Evolutionary conservation across 2,113 vertebrate species (phyloP).

Genomic region (Salvelinus sp.): DNA sequence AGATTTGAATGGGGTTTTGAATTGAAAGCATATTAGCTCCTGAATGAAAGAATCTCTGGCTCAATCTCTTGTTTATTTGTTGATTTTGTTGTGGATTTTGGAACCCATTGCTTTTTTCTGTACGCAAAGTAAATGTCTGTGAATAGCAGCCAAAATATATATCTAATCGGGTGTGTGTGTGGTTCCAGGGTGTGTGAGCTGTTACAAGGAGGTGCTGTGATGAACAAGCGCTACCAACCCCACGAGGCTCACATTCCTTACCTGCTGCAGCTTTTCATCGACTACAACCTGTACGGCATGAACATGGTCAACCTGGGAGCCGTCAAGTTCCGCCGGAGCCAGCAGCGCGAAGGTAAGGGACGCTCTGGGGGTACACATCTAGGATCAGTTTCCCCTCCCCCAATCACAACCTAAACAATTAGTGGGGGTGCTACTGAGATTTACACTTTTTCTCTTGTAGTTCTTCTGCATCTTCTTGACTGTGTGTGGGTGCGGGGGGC

Average conservation of each 20-base stretch:
- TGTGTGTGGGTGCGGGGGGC: no score
- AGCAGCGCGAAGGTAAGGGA: slow-evolving; percentile 80
- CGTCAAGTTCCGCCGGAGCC: slow-evolving; percentile 88
- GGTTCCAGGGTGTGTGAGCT: slow-evolving; percentile 91
- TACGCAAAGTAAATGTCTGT: neutral
- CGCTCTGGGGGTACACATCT: no score
- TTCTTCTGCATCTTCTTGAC: no score
- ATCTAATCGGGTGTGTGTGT: neutral
- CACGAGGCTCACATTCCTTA: slow-evolving; percentile 97
- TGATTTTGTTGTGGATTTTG: neutral
- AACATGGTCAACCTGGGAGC: slow-evolving; percentile 91
- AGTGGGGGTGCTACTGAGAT: no score
- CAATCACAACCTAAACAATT: no score
- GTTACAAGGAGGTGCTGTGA: slow-evolving; percentile 95
- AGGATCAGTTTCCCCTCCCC: no score
- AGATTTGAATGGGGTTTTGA: no score
- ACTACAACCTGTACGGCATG: slow-evolving; percentile 99
- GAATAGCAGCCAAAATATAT: neutral
- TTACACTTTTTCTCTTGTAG: no score
- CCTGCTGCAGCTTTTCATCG: slow-evolving; percentile 98
- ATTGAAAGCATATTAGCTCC: no score
- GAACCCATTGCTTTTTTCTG: no score
- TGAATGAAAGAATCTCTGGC: no score
- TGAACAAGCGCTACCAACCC: slow-evolving; percentile 97
- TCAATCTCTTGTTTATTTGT: neutral